phyloP scores from a whole-genome alignment of 2,797 vertebrate genomes.

The Malacoctenus gilli region DNA sequence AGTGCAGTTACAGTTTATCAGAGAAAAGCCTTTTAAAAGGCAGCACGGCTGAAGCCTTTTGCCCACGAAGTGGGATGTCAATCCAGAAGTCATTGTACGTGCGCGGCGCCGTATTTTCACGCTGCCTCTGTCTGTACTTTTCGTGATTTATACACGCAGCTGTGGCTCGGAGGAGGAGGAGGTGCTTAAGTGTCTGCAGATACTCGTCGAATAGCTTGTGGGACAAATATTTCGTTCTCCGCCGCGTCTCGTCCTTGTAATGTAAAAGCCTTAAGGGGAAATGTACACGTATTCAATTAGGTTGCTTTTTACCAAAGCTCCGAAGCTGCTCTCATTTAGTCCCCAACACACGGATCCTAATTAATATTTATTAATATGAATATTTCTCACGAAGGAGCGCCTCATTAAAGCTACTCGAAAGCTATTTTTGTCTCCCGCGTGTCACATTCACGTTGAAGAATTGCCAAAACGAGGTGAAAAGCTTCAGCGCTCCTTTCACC shows the following conservation, averaged over 20 bases:
- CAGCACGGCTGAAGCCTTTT: slow-evolving; percentile 27
- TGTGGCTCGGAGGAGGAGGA: slow-evolving; percentile 50
- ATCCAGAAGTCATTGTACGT: slow-evolving; percentile 18
- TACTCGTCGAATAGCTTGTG: slow-evolving; percentile 40
- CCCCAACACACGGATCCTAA: slow-evolving; percentile 12
- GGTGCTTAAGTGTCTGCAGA: slow-evolving; percentile 37
- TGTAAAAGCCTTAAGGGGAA: slow-evolving; percentile 9
- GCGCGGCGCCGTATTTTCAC: slow-evolving; percentile 40
- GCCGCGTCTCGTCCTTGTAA: slow-evolving; percentile 33
- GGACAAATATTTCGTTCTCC: slow-evolving; percentile 26
- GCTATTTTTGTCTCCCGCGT: slow-evolving; percentile 3
- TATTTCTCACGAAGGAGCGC: slow-evolving; percentile 7
- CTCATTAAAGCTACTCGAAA: slow-evolving; percentile 3
- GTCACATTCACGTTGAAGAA: slow-evolving; percentile 6
- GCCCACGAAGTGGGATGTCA: slow-evolving; percentile 42
- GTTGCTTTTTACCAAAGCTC: slow-evolving; percentile 17
- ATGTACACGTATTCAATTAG: slow-evolving; percentile 24
- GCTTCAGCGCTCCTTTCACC: too few relatives aligned
- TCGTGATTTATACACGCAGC: slow-evolving; percentile 58
- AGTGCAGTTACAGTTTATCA: slow-evolving; percentile 63
- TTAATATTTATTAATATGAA: slow-evolving; percentile 34
- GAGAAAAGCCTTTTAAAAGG: slow-evolving; percentile 53
- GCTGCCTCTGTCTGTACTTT: slow-evolving; percentile 57
- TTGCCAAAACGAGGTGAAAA: too few relatives aligned
- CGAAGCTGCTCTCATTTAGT: slow-evolving; percentile 38